Base-by-base conservation (phyloP, 1,140 invertebrate genomes). In the Tetraneura akinire region DNA sequence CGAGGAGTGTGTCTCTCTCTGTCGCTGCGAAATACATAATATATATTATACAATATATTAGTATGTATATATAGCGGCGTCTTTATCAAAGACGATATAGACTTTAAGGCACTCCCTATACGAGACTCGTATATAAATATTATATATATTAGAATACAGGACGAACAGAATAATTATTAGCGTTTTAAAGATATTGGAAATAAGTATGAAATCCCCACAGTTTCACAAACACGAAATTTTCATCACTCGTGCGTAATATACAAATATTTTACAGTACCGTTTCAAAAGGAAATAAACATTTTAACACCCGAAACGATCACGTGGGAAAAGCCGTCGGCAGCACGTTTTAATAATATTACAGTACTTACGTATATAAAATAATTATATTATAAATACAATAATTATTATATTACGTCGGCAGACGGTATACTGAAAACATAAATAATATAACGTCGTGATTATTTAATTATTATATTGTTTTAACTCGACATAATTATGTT, bases 251-350 rank as follows among this genome's bases (percentile, higher is more conserved):
- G n/a, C n/a, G n/a, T n/a, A n/a, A n/a, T n/a, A n/a, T n/a, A n/a
- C n/a, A n/a, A n/a, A n/a, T n/a, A n/a, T n/a, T n/a, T n/a, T n/a
- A n/a, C n/a, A n/a, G n/a, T 14, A 14, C 32, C 11, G 37, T 47
- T 47, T 14, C 21, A 21, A 68, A 9, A 68, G 23, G 42, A 47
- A 47, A 68, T 68, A 45, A 68, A 47, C 53, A 14, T 55, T 42
- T 57, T 57, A 76, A 76, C 73, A 57, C 73, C 73, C 53, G 53
- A 57, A 45, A 57, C 51, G 49, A 13, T 42, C 29, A 60, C 53
- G 53, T 60, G 21, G 53, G 53, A 76, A 76, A 73, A 10, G n/a
- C 51, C 26, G 29, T 21, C 47, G n/a, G 51, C 51, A 42, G 32
- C 73, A 76, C 73, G 51, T 42, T n/a, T 37, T 4, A 8, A 8